Evolutionary conservation across 1,140 invertebrate species (phyloP).

Genomic region (Sarcophaga peregrina): DNA sequence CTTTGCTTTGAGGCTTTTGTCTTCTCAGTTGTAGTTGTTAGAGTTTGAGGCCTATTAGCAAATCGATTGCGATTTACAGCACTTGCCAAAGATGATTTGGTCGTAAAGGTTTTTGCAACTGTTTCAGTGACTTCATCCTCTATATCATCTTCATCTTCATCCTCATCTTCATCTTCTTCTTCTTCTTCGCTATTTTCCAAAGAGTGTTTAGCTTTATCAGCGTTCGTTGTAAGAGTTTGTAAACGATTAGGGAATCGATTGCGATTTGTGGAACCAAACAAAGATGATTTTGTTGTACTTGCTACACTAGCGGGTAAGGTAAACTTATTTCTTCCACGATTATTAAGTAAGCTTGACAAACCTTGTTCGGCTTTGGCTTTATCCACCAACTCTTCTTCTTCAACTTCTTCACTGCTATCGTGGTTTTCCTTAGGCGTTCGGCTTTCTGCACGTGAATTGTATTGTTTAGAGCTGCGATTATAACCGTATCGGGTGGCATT

Average conservation of each 20-base stretch:
- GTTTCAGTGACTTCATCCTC: slow-evolving; percentile 69
- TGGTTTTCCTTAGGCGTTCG: neutral
- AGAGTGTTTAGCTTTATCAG: slow-evolving; percentile 21
- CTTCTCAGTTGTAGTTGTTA: neutral
- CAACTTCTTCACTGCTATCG: neutral
- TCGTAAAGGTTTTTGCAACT: slow-evolving; percentile 45
- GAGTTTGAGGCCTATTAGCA: neutral
- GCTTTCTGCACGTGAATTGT: neutral
- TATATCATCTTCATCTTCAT: slow-evolving; percentile 66
- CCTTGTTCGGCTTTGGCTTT: neutral
- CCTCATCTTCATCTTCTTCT: slow-evolving; percentile 57
- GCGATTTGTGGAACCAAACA: slow-evolving; percentile 31
- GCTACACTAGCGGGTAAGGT: neutral
- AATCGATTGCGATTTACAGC: neutral
- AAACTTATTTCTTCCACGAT: neutral
- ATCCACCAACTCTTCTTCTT: neutral
- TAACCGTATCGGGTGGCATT: slow-evolving; percentile 38
- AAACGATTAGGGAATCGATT: slow-evolving; percentile 30
- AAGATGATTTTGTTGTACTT: slow-evolving; percentile 14
- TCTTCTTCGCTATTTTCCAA: slow-evolving; percentile 44
- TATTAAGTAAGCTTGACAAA: neutral
- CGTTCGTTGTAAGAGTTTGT: slow-evolving; percentile 50
- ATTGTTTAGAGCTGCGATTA: slow-evolving; percentile 39
- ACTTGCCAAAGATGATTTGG: neutral
- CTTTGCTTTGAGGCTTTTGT: neutral